These are phyloP conservation scores for Neopipo cinnamomea DNA, from an alignment of 2,113 vertebrate species.

Conservation along the genomic window DNA sequence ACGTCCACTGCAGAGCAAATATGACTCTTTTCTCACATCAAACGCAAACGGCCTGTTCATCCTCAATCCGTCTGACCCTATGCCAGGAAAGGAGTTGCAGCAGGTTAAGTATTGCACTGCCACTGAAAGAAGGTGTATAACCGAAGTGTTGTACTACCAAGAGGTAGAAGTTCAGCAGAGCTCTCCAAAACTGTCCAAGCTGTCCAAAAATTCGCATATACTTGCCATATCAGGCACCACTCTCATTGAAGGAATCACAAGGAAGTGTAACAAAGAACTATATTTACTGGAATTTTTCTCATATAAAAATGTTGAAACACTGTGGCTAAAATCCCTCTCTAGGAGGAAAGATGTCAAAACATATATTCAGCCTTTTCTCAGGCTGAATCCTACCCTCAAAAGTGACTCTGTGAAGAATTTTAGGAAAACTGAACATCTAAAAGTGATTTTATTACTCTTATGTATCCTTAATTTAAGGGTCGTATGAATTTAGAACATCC, in stretches of 20 bases:
- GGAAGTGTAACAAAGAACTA: not conserved
- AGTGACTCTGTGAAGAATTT: not conserved
- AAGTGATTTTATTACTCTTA: not conserved
- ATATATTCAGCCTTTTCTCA: not conserved
- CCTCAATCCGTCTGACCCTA: not conserved
- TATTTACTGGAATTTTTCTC: not conserved
- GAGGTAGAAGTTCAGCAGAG: not conserved
- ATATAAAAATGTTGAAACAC: not conserved
- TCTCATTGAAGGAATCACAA: not conserved
- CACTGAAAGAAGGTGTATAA: not conserved
- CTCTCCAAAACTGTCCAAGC: not conserved
- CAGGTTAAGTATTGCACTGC: not conserved
- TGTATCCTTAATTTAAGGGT: not conserved
- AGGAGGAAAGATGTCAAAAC: not conserved
- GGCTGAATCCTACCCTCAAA: not conserved
- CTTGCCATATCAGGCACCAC: not conserved
- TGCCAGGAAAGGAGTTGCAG: not conserved
- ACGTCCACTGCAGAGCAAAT: not conserved
- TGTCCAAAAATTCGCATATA: not conserved
- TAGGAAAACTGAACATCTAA: not conserved
- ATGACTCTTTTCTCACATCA: not conserved
- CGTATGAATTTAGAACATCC: not conserved
- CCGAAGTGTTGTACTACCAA: not conserved
- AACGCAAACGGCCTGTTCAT: not conserved
- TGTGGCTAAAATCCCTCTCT: not conserved